Evolutionary conservation across 2,797 vertebrate genomes (phyloP).

Genomic region (Ara ararauna): DNA sequence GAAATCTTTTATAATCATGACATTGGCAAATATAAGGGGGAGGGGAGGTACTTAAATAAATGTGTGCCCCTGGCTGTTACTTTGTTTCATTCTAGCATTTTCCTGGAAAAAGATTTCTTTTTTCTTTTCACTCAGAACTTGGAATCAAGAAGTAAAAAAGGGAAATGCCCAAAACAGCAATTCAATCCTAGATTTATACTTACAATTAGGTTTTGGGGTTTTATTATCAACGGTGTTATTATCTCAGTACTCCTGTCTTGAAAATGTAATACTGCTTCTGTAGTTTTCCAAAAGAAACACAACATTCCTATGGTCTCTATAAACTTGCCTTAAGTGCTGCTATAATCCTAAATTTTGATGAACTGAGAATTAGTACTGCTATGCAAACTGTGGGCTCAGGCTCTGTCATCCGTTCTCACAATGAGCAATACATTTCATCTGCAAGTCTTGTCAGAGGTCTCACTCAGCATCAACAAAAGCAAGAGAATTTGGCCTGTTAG

Average conservation of each 20-base stretch:
- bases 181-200: not conserved
- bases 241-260: not conserved
- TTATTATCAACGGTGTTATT: not conserved
- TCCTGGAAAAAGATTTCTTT: not conserved
- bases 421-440: conserved; percentile 18
- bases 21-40: not conserved
- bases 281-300: not conserved
- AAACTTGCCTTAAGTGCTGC: not conserved
- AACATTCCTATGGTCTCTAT: not conserved
- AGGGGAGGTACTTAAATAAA: not conserved
- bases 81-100: not conserved
- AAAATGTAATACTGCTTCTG: not conserved
- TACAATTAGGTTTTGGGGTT: not conserved
- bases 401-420: conserved; percentile 9
- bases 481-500: conserved; percentile 45
- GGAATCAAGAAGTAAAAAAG: not conserved
- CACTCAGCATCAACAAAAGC: conserved; percentile 64
- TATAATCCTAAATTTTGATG: not conserved
- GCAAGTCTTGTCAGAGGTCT: not conserved
- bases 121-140: not conserved
- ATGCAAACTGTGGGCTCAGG: not conserved
- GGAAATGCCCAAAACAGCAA: not conserved
- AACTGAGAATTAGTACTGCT: not conserved
- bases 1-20: not conserved
- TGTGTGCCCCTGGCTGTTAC: not conserved